These are phyloP conservation scores for Nomada flava DNA, from an alignment of 2,888 invertebrate species.

Conservation along the genomic window DNA sequence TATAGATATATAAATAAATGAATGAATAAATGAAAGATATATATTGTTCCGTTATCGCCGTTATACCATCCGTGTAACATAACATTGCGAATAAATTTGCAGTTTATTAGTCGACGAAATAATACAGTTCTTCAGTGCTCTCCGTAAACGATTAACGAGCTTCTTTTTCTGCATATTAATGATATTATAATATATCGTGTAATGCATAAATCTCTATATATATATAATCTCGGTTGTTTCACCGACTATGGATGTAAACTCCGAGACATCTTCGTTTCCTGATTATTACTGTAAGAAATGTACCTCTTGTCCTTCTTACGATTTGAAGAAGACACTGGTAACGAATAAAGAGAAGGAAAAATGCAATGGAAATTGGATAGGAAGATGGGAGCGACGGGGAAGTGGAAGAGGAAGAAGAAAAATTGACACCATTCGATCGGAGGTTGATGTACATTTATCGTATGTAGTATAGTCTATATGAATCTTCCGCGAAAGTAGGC, in stretches of 20 bases:
- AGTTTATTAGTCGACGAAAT: slow-evolving; percentile 61
- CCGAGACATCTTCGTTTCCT: slow-evolving; percentile 47
- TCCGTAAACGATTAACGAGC: slow-evolving; percentile 54
- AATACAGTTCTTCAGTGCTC: slow-evolving; percentile 57
- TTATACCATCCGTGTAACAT: slow-evolving; percentile 76
- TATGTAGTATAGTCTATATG: slow-evolving; percentile 45
- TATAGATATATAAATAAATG: slow-evolving; percentile 75
- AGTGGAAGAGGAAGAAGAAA: neutral
- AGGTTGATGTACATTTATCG: slow-evolving; percentile 53
- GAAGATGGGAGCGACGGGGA: neutral
- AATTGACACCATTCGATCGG: slow-evolving; percentile 35
- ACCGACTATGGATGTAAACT: slow-evolving; percentile 51
- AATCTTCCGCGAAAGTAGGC: slow-evolving; percentile 1
- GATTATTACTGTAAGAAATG: slow-evolving; percentile 54
- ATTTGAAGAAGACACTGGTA: slow-evolving; percentile 22
- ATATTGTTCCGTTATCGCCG: slow-evolving; percentile 80
- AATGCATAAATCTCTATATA: slow-evolving; percentile 44
- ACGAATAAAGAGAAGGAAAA: slow-evolving; percentile 8
- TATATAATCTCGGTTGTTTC: slow-evolving; percentile 49
- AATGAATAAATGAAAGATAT: slow-evolving; percentile 64
- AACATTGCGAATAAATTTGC: slow-evolving; percentile 71
- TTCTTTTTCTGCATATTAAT: slow-evolving; percentile 58
- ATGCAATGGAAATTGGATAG: slow-evolving; percentile 5
- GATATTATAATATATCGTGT: slow-evolving; percentile 49
- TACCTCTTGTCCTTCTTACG: slow-evolving; percentile 66